These are phyloP conservation scores for Syngnathus scovelli DNA, from an alignment of 2,113 vertebrate species.

Conservation along the genomic window DNA sequence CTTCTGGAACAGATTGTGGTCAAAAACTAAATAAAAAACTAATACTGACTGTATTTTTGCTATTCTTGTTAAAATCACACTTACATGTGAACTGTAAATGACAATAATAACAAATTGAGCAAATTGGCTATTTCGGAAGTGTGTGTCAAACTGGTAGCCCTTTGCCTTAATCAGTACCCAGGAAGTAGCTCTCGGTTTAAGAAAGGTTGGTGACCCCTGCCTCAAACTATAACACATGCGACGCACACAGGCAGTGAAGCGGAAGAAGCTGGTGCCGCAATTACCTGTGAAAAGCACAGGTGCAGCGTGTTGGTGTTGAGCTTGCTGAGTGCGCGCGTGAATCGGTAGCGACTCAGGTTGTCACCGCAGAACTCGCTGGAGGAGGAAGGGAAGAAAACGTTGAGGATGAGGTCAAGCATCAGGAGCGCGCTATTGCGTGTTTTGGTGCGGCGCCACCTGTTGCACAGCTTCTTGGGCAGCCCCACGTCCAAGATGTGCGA, in stretches of 20 bases:
- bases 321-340: conserved; percentile 90
- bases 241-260: not conserved
- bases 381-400: conserved; percentile 5
- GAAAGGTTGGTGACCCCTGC: no score
- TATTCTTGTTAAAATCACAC: no score
- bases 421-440: not conserved
- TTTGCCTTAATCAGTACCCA: no score
- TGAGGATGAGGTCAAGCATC: not conserved
- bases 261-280: not conserved
- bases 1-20: no score
- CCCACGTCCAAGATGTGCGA: conserved; percentile 93
- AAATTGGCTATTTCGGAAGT: no score
- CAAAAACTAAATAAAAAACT: no score
- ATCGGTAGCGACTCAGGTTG: conserved; percentile 88
- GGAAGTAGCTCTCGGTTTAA: no score
- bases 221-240: no score
- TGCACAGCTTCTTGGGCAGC: conserved; percentile 94
- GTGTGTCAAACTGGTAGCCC: no score
- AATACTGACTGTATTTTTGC: no score
- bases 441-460: conserved; percentile 74
- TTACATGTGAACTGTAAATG: no score
- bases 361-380: conserved; percentile 95
- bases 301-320: conserved; percentile 94
- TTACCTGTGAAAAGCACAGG: conserved; percentile 96
- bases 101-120: no score